Evolutionary conservation across 1,140 invertebrate species (phyloP).

Genomic region (Heliconius congener): DNA sequence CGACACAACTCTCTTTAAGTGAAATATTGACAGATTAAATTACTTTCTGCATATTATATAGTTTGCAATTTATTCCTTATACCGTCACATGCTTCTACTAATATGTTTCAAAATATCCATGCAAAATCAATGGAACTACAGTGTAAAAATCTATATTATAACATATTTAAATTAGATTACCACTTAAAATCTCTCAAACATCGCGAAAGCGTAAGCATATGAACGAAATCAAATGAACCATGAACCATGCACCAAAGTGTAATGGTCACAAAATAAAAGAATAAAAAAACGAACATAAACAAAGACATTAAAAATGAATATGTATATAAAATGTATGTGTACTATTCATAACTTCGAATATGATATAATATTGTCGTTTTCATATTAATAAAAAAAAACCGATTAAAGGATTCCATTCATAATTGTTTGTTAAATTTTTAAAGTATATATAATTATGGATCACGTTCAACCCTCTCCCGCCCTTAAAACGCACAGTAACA

Average conservation of each 20-base stretch:
- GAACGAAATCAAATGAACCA: slow-evolving; percentile 21
- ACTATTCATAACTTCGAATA: too few species aligned
- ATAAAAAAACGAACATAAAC: not conserved
- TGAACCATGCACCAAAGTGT: slow-evolving; percentile 19
- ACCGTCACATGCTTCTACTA: not conserved
- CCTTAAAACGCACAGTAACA: too few species aligned
- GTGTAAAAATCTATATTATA: not conserved
- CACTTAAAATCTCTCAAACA: not conserved
- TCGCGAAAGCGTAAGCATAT: slow-evolving; percentile 15
- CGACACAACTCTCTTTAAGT: too few species aligned
- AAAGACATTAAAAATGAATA: not conserved
- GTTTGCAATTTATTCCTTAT: not conserved
- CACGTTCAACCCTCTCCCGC: too few species aligned
- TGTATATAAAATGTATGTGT: not conserved
- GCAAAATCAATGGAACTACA: not conserved
- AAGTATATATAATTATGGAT: too few species aligned
- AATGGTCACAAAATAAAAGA: slow-evolving; percentile 14
- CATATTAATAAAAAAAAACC: too few species aligned
- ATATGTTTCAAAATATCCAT: not conserved
- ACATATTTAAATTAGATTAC: not conserved
- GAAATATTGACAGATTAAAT: too few species aligned
- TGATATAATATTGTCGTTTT: too few species aligned
- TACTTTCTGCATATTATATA: too few species aligned
- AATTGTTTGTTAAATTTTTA: too few species aligned
- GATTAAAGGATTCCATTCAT: too few species aligned